Evolutionary conservation across 2,113 vertebrate species (phyloP).

Genomic region (Silurus asotus): DNA sequence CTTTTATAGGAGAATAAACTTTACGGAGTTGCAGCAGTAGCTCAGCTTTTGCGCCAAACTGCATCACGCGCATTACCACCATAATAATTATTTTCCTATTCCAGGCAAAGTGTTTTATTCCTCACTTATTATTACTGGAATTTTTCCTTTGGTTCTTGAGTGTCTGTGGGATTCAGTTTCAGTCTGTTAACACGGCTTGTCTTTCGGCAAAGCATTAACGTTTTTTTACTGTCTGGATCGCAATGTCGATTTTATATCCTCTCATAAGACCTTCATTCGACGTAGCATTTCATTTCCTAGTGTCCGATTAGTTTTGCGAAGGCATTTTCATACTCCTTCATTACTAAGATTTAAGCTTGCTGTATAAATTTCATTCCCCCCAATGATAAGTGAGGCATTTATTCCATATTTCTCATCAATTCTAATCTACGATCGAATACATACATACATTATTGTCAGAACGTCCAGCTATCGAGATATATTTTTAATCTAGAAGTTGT

Average conservation of each 20-base stretch:
- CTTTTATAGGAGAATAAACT: neutral
- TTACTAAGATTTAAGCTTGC: neutral
- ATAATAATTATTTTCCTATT: neutral
- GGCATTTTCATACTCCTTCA: neutral
- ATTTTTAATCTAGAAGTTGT: neutral
- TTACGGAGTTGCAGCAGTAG: neutral
- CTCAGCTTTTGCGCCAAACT: neutral
- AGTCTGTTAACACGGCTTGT: neutral
- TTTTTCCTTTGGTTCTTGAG: neutral
- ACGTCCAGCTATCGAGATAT: neutral
- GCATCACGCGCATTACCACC: neutral
- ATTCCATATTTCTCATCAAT: neutral
- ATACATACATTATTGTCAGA: neutral
- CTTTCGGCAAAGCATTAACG: neutral
- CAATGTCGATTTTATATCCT: neutral
- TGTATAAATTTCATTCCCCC: neutral
- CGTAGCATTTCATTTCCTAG: neutral
- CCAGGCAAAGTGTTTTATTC: neutral
- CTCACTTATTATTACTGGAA: neutral
- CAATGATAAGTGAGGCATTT: neutral
- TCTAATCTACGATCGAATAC: conserved; percentile 9
- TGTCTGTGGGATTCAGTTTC: neutral
- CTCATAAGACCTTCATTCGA: neutral
- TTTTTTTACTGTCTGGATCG: too few species aligned
- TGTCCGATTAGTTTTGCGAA: neutral